Percentiles rank a stretch among this genome's conserved stretches.
phyloP scores from a whole-genome alignment of 37 sponge, comb jelly and placozoan species.

The Aplysina aerophoba region DNA sequence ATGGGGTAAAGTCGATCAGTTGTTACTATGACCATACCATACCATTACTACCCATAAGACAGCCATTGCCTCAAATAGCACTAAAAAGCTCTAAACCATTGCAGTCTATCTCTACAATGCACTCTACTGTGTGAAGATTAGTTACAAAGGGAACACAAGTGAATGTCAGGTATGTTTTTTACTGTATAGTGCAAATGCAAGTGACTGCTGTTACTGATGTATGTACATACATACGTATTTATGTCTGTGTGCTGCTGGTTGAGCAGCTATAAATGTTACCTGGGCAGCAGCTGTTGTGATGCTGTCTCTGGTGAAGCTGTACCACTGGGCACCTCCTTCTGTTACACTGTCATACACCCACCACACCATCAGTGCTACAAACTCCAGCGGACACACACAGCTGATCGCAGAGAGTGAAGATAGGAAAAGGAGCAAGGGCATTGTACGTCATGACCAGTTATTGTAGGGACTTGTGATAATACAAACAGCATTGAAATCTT shows the following conservation, averaged over 20 bases:
- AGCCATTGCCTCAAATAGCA: too few relatives aligned
- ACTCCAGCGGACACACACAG: neutral
- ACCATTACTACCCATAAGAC: too few relatives aligned
- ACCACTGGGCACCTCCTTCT: constrained; percentile 13
- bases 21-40: too few relatives aligned
- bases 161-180: too few relatives aligned
- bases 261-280: neutral
- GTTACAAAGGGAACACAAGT: too few relatives aligned
- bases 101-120: too few relatives aligned
- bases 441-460: neutral
- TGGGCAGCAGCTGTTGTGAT: neutral
- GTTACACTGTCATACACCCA: constrained; percentile 4
- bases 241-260: neutral
- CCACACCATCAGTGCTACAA: neutral
- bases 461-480: too few relatives aligned
- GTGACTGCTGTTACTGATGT: neutral
- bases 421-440: neutral
- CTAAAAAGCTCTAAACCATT: too few relatives aligned
- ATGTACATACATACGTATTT: neutral
- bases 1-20: too few relatives aligned
- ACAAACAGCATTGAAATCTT: neutral
- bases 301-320: constrained; percentile 14
- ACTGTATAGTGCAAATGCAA: too few relatives aligned
- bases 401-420: neutral
- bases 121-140: too few relatives aligned